Percentiles rank a stretch among this genome's conserved stretches.
These are phyloP conservation scores for Laticauda colubrina DNA, from an alignment of 2,113 vertebrate genomes.

Conservation along the genomic window DNA sequence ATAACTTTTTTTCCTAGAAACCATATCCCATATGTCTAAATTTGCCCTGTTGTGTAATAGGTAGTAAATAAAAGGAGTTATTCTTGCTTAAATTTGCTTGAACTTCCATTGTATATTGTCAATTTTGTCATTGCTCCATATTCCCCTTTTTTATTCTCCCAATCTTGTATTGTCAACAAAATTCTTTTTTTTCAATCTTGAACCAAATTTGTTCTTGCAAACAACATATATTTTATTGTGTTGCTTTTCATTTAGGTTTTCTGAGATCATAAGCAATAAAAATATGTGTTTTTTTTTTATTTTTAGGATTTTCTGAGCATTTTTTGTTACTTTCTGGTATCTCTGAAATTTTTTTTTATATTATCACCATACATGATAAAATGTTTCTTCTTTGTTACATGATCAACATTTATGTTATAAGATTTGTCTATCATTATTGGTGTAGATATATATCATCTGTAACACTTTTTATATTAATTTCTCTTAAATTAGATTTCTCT, in stretches of 20 bases:
- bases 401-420: background rate
- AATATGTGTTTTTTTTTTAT: background rate
- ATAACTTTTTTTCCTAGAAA: background rate
- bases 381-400: background rate
- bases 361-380: background rate
- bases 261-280: background rate
- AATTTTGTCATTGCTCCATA: background rate
- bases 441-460: background rate
- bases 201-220: background rate
- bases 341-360: background rate
- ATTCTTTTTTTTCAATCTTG: background rate
- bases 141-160: background rate
- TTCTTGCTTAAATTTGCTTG: background rate
- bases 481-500: background rate
- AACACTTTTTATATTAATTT: background rate
- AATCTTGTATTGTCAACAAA: background rate
- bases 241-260: background rate
- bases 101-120: background rate
- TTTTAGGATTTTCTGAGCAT: background rate
- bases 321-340: background rate
- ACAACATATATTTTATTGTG: background rate
- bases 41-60: background rate
- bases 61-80: background rate
- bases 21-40: background rate
- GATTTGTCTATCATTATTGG: background rate